A percentile compares a stretch with the other conserved stretches of the same genome.
Conservation (phyloP, 1,140 invertebrate genomes). For the Microplitis demolitor region DNA sequence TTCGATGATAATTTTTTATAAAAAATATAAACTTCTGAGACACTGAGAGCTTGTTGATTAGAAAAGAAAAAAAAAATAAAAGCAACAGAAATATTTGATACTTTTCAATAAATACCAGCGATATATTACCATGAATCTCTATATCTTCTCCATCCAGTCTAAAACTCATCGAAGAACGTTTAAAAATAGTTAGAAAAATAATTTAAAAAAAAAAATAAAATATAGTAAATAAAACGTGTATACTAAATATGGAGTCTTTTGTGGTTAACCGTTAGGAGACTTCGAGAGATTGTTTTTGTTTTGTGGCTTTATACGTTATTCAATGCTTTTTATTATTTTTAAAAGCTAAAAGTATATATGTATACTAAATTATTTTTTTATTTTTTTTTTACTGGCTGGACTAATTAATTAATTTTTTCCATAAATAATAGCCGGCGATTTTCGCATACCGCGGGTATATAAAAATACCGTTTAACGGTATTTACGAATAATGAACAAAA, state of each 20-base stretch:
- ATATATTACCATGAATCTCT: background rate
- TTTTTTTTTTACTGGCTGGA: background rate
- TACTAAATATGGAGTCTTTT: background rate
- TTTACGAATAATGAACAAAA: no score
- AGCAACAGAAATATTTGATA: background rate
- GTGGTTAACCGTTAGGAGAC: conserved; percentile 16
- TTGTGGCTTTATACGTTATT: background rate
- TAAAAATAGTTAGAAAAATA: background rate
- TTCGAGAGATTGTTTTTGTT: conserved; percentile 24
- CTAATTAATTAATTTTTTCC: no score
- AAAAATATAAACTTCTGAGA: conserved; percentile 20
- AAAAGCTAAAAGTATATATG: background rate
- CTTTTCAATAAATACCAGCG: background rate
- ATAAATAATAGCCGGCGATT: no score
- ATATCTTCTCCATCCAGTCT: background rate
- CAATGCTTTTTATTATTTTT: conserved; percentile 12
- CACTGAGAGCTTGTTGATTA: conserved; percentile 27
- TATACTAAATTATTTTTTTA: background rate
- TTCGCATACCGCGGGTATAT: no score
- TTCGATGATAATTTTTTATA: conserved; percentile 39
- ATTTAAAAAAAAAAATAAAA: conserved; percentile 5
- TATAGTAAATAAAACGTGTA: background rate
- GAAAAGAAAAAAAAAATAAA: background rate
- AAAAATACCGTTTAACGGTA: no score
- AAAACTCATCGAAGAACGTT: conserved; percentile 7